Percentiles rank a stretch among this genome's conserved stretches.
These are phyloP conservation scores for Chiloscyllium punctatum DNA, from an alignment of 2,797 vertebrate species.

Conservation along the genomic window DNA sequence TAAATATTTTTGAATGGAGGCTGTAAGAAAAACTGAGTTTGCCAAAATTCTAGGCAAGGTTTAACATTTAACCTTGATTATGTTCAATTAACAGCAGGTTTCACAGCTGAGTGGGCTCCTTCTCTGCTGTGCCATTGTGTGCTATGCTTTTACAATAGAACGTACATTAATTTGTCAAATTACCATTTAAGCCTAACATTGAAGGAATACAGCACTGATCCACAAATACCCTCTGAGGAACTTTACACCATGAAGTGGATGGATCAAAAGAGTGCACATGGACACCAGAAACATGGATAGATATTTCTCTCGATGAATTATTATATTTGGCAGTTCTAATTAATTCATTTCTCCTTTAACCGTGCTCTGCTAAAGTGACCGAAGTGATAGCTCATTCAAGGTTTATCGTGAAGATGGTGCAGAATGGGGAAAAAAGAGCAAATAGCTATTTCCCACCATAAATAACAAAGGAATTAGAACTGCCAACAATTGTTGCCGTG, in stretches of 20 bases:
- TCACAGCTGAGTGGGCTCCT: background rate
- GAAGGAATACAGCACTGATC: background rate
- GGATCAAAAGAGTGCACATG: background rate
- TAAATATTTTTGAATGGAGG: background rate
- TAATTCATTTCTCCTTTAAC: background rate
- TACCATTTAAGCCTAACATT: background rate
- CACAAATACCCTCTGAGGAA: background rate
- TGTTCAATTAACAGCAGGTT: background rate
- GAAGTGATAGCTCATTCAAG: background rate
- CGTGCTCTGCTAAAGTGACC: background rate
- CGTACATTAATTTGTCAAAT: background rate
- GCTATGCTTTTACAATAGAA: background rate
- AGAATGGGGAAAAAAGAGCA: background rate
- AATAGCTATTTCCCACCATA: background rate
- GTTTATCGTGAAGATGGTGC: background rate
- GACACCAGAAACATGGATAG: background rate
- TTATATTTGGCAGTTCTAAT: background rate
- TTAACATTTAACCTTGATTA: background rate
- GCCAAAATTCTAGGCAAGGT: background rate
- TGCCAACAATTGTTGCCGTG: background rate
- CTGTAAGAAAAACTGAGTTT: background rate
- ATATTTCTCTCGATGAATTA: background rate
- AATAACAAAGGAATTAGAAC: constrained; percentile 4
- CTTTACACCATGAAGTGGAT: background rate
- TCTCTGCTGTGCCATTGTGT: background rate